A percentile compares a stretch with the other conserved stretches of the same genome.
Conservation (phyloP, 1,140 invertebrate genomes). For the Philotrypesis tridentata region DNA sequence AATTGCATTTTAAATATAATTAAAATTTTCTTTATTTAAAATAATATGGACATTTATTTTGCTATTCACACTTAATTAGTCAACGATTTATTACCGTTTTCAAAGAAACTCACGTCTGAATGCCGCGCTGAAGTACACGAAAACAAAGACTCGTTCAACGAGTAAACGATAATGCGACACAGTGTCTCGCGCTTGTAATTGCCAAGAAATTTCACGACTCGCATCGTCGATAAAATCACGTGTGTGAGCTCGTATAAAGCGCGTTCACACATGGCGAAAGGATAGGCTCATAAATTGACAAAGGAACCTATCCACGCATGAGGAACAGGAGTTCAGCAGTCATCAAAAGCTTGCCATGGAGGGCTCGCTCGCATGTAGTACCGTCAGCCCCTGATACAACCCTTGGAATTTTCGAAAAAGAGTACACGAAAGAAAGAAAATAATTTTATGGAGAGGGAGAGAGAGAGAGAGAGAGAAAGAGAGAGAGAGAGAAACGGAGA, state of each 20-base stretch:
- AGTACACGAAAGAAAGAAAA: slow-evolving; percentile 30
- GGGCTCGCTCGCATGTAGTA: slow-evolving; percentile 31
- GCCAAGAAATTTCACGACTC: background rate
- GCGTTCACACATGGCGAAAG: background rate
- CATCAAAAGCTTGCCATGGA: slow-evolving; percentile 56
- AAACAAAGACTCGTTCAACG: background rate
- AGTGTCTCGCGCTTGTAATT: background rate
- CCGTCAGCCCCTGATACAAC: slow-evolving; percentile 48
- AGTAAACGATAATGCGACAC: background rate
- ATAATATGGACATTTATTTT: no score
- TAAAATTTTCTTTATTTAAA: no score
- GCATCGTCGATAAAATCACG: background rate
- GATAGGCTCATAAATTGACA: slow-evolving; percentile 39
- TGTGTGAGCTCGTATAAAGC: background rate
- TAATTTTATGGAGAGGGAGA: no score
- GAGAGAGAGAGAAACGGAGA: no score
- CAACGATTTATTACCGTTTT: no score
- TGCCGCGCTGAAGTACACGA: no score
- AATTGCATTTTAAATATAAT: no score
- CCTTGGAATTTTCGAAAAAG: slow-evolving; percentile 41
- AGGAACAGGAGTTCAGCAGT: slow-evolving; percentile 63
- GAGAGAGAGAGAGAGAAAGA: no score
- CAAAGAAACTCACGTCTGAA: no score
- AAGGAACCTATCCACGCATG: slow-evolving; percentile 62
- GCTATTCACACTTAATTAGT: no score